Evolutionary conservation across 2,888 invertebrate species (phyloP).

Genomic region (Melolontha melolontha): DNA sequence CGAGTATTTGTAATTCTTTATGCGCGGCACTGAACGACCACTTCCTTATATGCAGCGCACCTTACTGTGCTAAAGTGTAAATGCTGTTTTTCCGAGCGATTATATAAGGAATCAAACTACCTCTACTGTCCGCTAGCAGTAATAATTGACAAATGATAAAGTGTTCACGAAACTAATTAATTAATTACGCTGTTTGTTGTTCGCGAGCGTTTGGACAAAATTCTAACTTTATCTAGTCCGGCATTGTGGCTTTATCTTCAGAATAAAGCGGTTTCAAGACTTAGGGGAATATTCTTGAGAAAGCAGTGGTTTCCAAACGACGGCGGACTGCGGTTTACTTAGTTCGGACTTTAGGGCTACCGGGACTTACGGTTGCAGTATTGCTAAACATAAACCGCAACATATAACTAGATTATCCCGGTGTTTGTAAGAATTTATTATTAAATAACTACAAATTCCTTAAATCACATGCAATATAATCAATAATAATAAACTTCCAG

Average conservation of each 20-base stretch:
- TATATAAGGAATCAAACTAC: constrained; percentile 59
- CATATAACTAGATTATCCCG: constrained; percentile 42
- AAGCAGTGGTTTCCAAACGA: constrained; percentile 47
- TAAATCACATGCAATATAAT: no score
- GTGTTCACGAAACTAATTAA: constrained; percentile 63
- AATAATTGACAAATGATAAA: constrained; percentile 64
- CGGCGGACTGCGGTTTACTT: constrained; percentile 51
- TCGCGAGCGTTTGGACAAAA: neutral
- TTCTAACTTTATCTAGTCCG: constrained; percentile 23
- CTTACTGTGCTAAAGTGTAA: constrained; percentile 64
- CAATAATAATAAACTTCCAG: neutral
- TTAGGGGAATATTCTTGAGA: constrained; percentile 40
- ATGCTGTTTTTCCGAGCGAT: constrained; percentile 54
- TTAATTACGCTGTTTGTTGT: constrained; percentile 55
- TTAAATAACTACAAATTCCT: no score
- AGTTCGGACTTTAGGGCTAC: constrained; percentile 57
- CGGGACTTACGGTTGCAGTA: constrained; percentile 44
- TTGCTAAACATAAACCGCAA: constrained; percentile 42
- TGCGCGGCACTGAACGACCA: constrained; percentile 55
- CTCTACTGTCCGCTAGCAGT: constrained; percentile 57
- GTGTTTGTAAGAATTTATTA: neutral
- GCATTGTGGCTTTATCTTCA: constrained; percentile 26
- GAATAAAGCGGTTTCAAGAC: constrained; percentile 37
- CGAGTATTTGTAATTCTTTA: constrained; percentile 60
- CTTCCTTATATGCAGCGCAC: constrained; percentile 58